phyloP scores from a whole-genome alignment of 2,888 invertebrate genomes.

The Lordiphosa fenestrarum region DNA sequence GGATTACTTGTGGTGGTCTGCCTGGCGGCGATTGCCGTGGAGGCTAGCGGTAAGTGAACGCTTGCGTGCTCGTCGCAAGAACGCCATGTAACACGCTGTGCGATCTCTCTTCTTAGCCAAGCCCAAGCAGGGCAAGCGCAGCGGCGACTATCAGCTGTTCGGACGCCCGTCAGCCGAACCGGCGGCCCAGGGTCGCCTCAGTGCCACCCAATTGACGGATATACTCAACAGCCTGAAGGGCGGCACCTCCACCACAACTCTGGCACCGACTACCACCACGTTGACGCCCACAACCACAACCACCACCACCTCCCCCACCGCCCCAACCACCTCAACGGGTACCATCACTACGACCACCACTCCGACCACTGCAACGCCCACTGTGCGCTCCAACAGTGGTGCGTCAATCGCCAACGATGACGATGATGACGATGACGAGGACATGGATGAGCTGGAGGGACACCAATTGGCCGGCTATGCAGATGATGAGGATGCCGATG shows the following conservation, averaged over 20 bases:
- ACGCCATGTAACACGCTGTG: too few relatives aligned
- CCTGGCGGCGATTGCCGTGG: conserved; percentile 39
- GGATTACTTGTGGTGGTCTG: conserved; percentile 48
- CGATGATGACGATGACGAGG: conserved; percentile 26
- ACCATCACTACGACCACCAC: neutral
- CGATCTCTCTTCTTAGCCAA: conserved; percentile 15
- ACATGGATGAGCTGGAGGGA: conserved; percentile 12
- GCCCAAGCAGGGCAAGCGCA: conserved; percentile 32
- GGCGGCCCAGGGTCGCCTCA: conserved; percentile 51
- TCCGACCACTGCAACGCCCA: neutral
- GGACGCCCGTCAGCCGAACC: conserved; percentile 34
- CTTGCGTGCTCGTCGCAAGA: too few relatives aligned
- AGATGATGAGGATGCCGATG: conserved; percentile 24
- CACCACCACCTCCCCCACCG: neutral
- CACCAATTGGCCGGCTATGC: conserved; percentile 12
- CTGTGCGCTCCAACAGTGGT: neutral
- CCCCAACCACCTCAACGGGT: neutral
- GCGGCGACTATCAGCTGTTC: conserved; percentile 35
- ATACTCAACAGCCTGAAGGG: conserved; percentile 43
- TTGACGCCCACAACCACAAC: neutral
- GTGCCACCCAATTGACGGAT: conserved; percentile 37
- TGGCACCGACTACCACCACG: conserved; percentile 7
- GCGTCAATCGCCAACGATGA: too few relatives aligned
- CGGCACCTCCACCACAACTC: conserved; percentile 1
- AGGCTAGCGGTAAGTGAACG: too few relatives aligned